A percentile compares a stretch with the other conserved stretches of the same genome.
Conservation (phyloP, 1,140 invertebrate species). For the Scylla paramamosain region DNA sequence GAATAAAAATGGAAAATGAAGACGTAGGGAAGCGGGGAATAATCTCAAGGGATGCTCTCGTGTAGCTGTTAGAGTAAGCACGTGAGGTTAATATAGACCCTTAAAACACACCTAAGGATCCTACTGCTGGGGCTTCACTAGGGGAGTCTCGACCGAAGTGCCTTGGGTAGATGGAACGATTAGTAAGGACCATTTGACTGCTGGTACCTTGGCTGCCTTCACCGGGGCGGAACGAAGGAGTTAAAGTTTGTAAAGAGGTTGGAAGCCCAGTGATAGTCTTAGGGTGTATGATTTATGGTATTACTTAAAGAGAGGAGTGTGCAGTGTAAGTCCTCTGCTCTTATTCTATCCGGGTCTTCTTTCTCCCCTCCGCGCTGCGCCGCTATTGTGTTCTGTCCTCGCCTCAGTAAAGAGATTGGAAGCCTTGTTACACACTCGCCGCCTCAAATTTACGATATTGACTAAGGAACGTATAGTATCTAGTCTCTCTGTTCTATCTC, state of each 20-base stretch:
- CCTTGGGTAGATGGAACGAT: background rate
- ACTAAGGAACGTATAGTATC: too few species aligned
- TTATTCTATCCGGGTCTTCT: too few species aligned
- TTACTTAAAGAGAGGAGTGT: background rate
- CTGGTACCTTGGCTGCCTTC: background rate
- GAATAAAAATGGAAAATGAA: constrained; percentile 49
- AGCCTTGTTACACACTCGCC: too few species aligned
- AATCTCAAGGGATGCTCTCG: background rate
- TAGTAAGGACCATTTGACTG: background rate
- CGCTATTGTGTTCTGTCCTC: too few species aligned
- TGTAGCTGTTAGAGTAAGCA: background rate
- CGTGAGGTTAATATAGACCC: background rate
- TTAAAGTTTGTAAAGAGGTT: background rate
- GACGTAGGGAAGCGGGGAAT: constrained; percentile 14
- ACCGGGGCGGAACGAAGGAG: background rate
- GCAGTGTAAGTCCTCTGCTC: too few species aligned
- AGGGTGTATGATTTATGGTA: background rate
- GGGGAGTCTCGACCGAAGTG: constrained; percentile 19
- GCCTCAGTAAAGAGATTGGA: too few species aligned
- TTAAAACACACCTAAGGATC: background rate
- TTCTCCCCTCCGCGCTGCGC: too few species aligned
- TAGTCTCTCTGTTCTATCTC: too few species aligned
- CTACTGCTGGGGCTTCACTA: background rate
- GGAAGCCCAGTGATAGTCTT: background rate
- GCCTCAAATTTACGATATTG: too few species aligned